Conservation (phyloP, 2,888 invertebrate genomes). For the Drosophila prostipennis region DNA sequence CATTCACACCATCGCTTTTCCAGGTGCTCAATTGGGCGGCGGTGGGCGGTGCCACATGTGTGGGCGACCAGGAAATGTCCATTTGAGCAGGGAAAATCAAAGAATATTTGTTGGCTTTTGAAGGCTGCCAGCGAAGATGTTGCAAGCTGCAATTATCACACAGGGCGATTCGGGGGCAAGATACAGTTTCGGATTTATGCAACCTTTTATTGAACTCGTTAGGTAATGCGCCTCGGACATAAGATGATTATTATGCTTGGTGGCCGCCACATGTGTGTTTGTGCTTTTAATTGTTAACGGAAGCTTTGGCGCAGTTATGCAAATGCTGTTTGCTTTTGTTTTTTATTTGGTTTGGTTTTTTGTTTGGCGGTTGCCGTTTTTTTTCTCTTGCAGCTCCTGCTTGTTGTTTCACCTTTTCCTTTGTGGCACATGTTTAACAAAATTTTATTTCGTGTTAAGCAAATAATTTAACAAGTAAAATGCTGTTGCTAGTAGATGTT, state of each 20-base stretch:
- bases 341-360: constrained; percentile 25
- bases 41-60: constrained; percentile 8
- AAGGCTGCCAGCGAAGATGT: constrained; percentile 23
- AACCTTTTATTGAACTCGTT: constrained; percentile 60
- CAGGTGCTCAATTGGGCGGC: constrained; percentile 17
- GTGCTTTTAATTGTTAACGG: constrained; percentile 71
- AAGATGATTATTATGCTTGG: constrained; percentile 33
- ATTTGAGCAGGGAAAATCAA: constrained; percentile 24
- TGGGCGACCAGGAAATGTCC: constrained; percentile 38
- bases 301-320: too few species aligned
- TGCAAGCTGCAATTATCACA: constrained; percentile 39
- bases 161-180: constrained; percentile 9
- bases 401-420: constrained; percentile 48
- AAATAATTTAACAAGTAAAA: constrained; percentile 60
- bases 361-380: constrained; percentile 24
- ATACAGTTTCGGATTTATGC: constrained; percentile 39
- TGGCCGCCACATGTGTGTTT: constrained; percentile 38
- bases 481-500: constrained; percentile 34
- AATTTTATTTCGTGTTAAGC: constrained; percentile 59
- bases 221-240: constrained; percentile 30
- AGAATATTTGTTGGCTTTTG: constrained; percentile 18
- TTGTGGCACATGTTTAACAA: constrained; percentile 61
- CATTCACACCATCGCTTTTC: constrained; percentile 38
- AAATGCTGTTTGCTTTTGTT: constrained; percentile 49
- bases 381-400: constrained; percentile 40